These are phyloP conservation scores for Meles meles DNA, from an alignment of 2,113 vertebrate species.

Conservation along the genomic window DNA sequence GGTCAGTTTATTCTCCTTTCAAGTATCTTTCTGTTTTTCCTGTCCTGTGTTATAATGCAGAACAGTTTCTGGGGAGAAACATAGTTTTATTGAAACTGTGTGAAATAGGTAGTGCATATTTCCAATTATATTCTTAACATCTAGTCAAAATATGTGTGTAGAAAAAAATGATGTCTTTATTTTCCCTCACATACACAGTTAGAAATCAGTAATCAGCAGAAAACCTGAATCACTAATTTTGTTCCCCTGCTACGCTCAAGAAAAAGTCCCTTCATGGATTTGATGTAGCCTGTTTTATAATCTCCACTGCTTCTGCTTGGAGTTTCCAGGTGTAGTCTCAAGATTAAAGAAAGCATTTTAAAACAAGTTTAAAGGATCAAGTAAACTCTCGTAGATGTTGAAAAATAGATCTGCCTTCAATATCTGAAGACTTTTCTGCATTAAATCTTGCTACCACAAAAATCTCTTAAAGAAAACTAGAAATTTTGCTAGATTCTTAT, in stretches of 20 bases:
- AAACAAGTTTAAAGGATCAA: constrained; percentile 34
- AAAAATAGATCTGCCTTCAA: neutral
- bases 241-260: neutral
- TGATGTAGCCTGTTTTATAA: neutral
- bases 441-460: neutral
- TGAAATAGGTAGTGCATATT: neutral
- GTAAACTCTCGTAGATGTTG: neutral
- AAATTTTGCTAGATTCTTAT: neutral
- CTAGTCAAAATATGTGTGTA: neutral
- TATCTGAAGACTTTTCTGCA: neutral
- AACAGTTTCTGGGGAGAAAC: neutral
- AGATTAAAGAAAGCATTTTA: constrained; percentile 24
- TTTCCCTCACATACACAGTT: neutral
- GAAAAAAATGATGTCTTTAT: neutral
- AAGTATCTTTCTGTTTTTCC: constrained; percentile 24
- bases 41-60: constrained; percentile 46
- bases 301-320: constrained; percentile 12
- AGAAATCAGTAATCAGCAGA: neutral
- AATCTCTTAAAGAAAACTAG: constrained; percentile 37
- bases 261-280: neutral
- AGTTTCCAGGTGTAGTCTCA: constrained; percentile 41
- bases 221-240: neutral
- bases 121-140: neutral
- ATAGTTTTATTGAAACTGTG: neutral
- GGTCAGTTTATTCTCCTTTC: constrained; percentile 7